These are phyloP conservation scores for Clarias batrachus DNA, from an alignment of 2,113 vertebrate species.

Conservation along the genomic window DNA sequence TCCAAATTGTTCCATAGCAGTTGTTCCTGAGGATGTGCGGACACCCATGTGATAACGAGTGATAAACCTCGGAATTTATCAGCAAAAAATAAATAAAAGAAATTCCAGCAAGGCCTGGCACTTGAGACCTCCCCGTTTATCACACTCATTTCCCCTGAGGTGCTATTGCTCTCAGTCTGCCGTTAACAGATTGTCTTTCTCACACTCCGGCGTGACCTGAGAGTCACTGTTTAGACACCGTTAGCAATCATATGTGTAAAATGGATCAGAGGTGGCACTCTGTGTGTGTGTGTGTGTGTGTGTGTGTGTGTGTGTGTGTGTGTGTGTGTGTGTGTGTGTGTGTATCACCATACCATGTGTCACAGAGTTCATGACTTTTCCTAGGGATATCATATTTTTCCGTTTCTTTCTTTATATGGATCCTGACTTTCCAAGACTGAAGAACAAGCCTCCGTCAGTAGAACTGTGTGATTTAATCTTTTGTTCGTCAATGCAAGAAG, in stretches of 20 bases:
- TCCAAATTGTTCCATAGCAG: neutral
- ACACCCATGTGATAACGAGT: neutral
- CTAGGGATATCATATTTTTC: neutral
- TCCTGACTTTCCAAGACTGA: neutral
- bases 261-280: neutral
- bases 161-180: neutral
- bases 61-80: neutral
- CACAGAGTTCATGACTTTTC: neutral
- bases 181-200: neutral
- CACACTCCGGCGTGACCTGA: neutral
- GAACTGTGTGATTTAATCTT: too few species aligned
- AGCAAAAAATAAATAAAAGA: neutral
- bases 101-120: neutral
- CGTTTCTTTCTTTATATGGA: neutral
- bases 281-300: neutral
- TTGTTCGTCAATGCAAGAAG: too few species aligned
- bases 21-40: neutral
- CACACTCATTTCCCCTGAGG: conserved; percentile 4
- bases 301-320: neutral
- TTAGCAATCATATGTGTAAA: neutral
- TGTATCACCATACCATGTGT: too few species aligned
- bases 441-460: neutral
- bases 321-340: neutral
- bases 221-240: neutral
- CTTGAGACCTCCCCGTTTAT: neutral